Percentiles rank a stretch among this genome's conserved stretches.
Conservation (phyloP, 2,888 invertebrate genomes). For the Acleris laterana region DNA sequence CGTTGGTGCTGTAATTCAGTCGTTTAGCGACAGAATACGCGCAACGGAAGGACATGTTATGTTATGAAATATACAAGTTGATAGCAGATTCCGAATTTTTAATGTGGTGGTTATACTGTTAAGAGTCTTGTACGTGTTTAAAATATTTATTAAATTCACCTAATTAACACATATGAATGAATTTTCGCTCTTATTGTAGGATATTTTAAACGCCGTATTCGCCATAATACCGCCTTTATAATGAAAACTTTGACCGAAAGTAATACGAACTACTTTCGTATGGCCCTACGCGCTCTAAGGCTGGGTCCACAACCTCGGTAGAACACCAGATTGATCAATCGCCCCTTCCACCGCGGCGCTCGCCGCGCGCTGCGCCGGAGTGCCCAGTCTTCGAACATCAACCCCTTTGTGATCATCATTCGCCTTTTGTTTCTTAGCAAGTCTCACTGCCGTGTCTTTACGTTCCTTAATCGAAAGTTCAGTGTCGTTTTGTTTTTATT, state of each 20-base stretch:
- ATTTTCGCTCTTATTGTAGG: too few species aligned
- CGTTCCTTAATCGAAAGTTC: slow-evolving; percentile 49
- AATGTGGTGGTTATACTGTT: too few species aligned
- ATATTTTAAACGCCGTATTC: too few species aligned
- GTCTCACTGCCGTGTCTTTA: slow-evolving; percentile 26
- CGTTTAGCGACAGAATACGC: slow-evolving; percentile 40
- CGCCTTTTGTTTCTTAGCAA: slow-evolving; percentile 51
- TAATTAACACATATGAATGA: too few species aligned
- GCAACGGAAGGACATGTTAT: slow-evolving; percentile 1
- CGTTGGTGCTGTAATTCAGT: slow-evolving; percentile 48
- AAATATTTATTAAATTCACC: too few species aligned
- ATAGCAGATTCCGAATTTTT: too few species aligned
- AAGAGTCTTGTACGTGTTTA: too few species aligned
- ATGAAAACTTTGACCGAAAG: not conserved
- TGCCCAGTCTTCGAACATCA: slow-evolving; percentile 48
- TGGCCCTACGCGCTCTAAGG: slow-evolving; percentile 13
- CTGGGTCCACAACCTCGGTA: slow-evolving; percentile 41
- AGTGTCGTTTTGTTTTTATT: slow-evolving; percentile 45
- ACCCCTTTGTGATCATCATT: slow-evolving; percentile 55
- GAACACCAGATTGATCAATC: slow-evolving; percentile 54
- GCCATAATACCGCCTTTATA: too few species aligned
- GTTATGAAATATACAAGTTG: not conserved
- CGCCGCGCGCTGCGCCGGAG: slow-evolving; percentile 49
- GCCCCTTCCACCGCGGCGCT: slow-evolving; percentile 54
- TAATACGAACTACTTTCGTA: not conserved